Evolutionary conservation across 2,888 invertebrate genomes (phyloP).

Genomic region (Neoaliturus tenellus): DNA sequence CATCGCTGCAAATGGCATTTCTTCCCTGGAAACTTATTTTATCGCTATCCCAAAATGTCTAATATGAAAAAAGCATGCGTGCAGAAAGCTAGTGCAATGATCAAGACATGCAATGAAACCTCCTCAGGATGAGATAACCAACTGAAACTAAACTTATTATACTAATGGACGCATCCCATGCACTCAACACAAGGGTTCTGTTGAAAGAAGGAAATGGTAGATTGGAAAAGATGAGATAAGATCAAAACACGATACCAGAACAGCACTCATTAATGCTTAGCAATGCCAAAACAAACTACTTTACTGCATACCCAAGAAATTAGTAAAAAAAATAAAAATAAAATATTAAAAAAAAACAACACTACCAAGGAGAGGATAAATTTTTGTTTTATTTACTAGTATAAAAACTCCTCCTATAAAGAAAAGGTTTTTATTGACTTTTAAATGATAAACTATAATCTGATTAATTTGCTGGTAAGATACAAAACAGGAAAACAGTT

Average conservation of each 20-base stretch:
- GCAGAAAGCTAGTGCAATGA: background rate
- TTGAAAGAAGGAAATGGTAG: background rate
- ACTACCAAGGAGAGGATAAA: too few species aligned
- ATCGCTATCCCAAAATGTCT: conserved; percentile 21
- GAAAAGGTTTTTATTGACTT: too few species aligned
- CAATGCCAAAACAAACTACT: background rate
- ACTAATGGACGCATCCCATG: background rate
- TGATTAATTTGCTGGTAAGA: too few species aligned
- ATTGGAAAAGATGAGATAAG: background rate
- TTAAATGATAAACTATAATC: too few species aligned
- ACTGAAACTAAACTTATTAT: background rate
- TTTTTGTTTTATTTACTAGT: too few species aligned
- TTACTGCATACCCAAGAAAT: background rate
- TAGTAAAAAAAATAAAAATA: background rate
- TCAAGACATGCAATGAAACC: background rate
- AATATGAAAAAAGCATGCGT: conserved; percentile 3
- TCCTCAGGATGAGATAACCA: background rate
- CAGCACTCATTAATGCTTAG: background rate
- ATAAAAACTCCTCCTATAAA: too few species aligned
- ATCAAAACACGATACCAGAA: background rate
- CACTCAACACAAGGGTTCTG: background rate
- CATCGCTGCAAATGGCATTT: background rate
- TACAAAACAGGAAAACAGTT: too few species aligned
- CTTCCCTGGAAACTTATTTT: conserved; percentile 35
- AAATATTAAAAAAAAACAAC: too few species aligned